Conservation (phyloP, 2,797 vertebrate species). For the Crotalus adamanteus region DNA sequence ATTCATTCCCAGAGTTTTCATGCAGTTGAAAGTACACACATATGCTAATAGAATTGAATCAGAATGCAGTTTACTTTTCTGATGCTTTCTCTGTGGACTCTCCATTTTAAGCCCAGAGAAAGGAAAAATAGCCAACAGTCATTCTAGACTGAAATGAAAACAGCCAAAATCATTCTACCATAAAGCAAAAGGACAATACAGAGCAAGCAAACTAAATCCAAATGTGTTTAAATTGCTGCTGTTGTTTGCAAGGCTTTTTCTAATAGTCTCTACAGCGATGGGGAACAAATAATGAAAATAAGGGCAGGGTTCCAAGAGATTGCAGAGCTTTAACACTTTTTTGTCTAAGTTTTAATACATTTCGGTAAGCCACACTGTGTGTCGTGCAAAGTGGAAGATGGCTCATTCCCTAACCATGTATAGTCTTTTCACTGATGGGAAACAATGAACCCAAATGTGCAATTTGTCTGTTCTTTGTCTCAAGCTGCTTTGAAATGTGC, state of each 20-base stretch:
- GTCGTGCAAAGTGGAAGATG: constrained; percentile 16
- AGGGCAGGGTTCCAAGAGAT: constrained; percentile 17
- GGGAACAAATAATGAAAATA: constrained; percentile 30
- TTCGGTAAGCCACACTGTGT: constrained; percentile 1
- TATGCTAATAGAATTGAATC: neutral
- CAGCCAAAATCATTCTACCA: constrained; percentile 52
- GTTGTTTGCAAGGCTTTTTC: constrained; percentile 37
- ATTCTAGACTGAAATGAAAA: constrained; percentile 58
- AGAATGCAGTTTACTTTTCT: constrained; percentile 44
- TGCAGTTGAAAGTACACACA: neutral
- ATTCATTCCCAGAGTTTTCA: constrained; percentile 10
- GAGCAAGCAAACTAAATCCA: constrained; percentile 53
- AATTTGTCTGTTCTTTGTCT: constrained; percentile 36
- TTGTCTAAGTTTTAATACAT: constrained; percentile 13
- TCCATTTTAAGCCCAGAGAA: constrained; percentile 45
- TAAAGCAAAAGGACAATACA: constrained; percentile 56
- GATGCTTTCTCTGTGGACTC: constrained; percentile 31
- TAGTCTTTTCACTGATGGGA: constrained; percentile 14
- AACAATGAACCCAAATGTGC: constrained; percentile 29
- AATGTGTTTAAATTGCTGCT: constrained; percentile 52
- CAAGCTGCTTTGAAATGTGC: constrained; percentile 22
- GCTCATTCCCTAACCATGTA: constrained; percentile 16
- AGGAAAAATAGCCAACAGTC: constrained; percentile 25
- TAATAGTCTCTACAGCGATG: neutral
- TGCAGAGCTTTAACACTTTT: constrained; percentile 29